Base-by-base conservation (phyloP, 1,140 invertebrate species). In the Saccostrea glomerata region DNA sequence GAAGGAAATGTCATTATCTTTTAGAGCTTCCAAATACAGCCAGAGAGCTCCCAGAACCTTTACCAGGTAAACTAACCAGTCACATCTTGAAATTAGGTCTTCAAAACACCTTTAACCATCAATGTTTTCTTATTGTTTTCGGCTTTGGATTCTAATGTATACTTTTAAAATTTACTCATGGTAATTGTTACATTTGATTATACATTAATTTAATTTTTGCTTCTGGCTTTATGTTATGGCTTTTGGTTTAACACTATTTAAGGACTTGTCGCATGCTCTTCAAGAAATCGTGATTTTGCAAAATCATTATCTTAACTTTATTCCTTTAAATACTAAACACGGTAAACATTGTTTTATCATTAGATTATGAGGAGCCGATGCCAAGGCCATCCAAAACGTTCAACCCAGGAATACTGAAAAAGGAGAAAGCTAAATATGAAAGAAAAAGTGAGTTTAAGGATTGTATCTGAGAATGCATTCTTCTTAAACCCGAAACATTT, bases 351-450 rank as follows among this genome's bases (percentile, higher is more conserved):
- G 12, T 55, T 55, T 84, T 84, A 23, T 55, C 23, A 63, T 63
- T 60, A 85, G 84, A 85, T 66, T 85, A 85, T 63, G 84, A 85
- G 55, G 84, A 85, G n/a, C 84, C 84, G 23, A 25, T 85, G 36
- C 60, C 23, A 25, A n/a, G 84, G 3, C 56, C 56, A 23, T 17
- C 23, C 23, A 85, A 66, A 85, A 85, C 84, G 17, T 85, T 85
- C 36, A 85, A 56, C 36, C 84, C 84, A 15, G 84, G 84, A 11
- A 85, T 85, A 13, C 25, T 85, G 84, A 85, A 85, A 66, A 85
- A 85, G 23, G 84, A 85, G 60, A 36, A 40, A 25, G 36, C 56
- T 58, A 85, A 66, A 66, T 85, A 63, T 55, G 86, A 47, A 12
- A 40, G 25, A 58, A 86, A 30, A n/a, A 77, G 70, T 77, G 70